phyloP scores from a whole-genome alignment of 2,113 vertebrate species.

The Arvicanthis niloticus region DNA sequence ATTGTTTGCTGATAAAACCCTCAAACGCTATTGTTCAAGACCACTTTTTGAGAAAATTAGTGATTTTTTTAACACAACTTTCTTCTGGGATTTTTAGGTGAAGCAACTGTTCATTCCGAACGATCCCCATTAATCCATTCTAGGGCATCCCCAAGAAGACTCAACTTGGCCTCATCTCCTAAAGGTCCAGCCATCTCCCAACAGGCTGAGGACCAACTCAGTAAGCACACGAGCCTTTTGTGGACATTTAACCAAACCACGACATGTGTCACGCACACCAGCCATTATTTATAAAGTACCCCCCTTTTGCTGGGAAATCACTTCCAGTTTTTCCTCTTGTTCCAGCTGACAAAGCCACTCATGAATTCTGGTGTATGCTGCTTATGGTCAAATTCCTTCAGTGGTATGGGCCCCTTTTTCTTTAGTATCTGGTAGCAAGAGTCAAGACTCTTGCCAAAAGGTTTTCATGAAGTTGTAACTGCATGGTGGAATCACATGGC shows the following conservation, averaged over 20 bases:
- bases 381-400: background rate
- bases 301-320: background rate
- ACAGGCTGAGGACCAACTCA: background rate
- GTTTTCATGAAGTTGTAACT: background rate
- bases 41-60: background rate
- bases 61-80: constrained; percentile 32
- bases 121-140: background rate
- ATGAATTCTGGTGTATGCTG: background rate
- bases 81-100: background rate
- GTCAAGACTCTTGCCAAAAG: background rate
- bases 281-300: background rate
- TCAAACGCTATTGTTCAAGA: background rate
- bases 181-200: background rate
- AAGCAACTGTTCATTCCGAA: background rate
- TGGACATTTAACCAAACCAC: background rate
- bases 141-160: background rate
- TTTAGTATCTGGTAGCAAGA: background rate
- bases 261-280: background rate
- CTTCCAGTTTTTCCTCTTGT: background rate
- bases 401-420: background rate
- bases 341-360: background rate
- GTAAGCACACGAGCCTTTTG: background rate
- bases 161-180: background rate
- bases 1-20: constrained; percentile 6
- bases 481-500: background rate